phyloP scores from a whole-genome alignment of 2,888 invertebrate genomes.

The Furcula furcula region DNA sequence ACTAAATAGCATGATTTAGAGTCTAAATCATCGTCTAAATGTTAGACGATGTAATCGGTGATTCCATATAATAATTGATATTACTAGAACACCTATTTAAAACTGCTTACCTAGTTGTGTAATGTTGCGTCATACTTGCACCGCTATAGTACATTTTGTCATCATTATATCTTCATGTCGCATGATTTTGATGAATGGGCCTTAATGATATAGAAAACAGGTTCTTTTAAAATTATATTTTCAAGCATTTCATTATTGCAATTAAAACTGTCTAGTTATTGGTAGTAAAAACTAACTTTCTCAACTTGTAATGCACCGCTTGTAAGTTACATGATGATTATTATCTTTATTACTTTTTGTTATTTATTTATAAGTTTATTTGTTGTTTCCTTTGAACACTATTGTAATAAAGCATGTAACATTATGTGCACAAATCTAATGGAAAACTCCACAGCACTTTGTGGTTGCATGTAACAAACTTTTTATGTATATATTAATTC shows the following conservation, averaged over 20 bases:
- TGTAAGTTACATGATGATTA: slow-evolving; percentile 3
- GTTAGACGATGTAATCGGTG: too few relatives aligned
- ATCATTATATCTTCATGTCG: slow-evolving; percentile 5
- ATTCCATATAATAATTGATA: too few relatives aligned
- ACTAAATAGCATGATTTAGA: too few relatives aligned
- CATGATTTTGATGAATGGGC: slow-evolving; percentile 6
- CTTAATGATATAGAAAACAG: not conserved
- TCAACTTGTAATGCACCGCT: slow-evolving; percentile 6
- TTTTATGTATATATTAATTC: slow-evolving; percentile 13
- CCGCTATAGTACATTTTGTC: slow-evolving; percentile 4
- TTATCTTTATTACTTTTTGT: slow-evolving; percentile 1
- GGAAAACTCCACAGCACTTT: slow-evolving; percentile 6
- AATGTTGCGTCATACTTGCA: too few relatives aligned
- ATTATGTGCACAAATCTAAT: slow-evolving; percentile 6
- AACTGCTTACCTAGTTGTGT: slow-evolving; percentile 6
- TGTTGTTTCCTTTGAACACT: slow-evolving; percentile 13
- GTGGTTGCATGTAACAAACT: slow-evolving; percentile 13
- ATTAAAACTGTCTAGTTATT: slow-evolving; percentile 5
- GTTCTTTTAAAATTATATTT: not conserved
- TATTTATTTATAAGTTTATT: slow-evolving; percentile 22
- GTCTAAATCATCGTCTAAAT: too few relatives aligned
- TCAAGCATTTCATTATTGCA: slow-evolving; percentile 2
- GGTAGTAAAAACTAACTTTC: slow-evolving; percentile 5
- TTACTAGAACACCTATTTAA: too few relatives aligned
- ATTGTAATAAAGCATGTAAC: slow-evolving; percentile 18